phyloP scores from a whole-genome alignment of 2,113 vertebrate species.

The Eleginops maclovinus region DNA sequence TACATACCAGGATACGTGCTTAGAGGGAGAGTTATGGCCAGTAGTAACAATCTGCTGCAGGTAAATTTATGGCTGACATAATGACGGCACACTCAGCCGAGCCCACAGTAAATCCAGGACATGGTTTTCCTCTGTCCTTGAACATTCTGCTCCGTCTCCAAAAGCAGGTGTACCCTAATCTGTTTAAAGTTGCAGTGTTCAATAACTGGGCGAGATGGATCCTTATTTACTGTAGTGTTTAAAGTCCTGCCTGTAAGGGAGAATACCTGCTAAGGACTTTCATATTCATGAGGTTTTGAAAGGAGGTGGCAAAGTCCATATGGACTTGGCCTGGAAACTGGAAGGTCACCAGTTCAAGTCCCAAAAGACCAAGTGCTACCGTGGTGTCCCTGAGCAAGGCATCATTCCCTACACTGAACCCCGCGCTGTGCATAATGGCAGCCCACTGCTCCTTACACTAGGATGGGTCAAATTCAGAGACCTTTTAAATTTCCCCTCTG shows the following conservation, averaged over 20 bases:
- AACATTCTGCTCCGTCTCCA: conserved; percentile 34
- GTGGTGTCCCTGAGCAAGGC: too few relatives aligned
- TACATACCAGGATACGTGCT: conserved; percentile 54
- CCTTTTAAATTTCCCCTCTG: too few relatives aligned
- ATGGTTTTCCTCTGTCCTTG: conserved; percentile 66
- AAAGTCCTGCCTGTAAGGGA: background rate
- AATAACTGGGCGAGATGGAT: conserved; percentile 7
- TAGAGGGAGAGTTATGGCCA: conserved; percentile 68
- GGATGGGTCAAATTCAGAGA: too few relatives aligned
- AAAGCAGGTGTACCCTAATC: conserved; percentile 22
- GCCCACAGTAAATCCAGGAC: conserved; percentile 61
- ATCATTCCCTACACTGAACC: too few relatives aligned
- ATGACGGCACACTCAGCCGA: conserved; percentile 53
- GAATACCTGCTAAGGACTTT: too few relatives aligned
- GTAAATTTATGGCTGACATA: conserved; percentile 67
- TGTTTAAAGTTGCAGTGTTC: conserved; percentile 6
- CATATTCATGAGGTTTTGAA: too few relatives aligned
- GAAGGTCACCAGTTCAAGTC: too few relatives aligned
- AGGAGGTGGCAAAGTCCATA: too few relatives aligned
- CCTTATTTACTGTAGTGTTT: background rate
- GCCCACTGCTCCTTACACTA: too few relatives aligned
- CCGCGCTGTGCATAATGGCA: too few relatives aligned
- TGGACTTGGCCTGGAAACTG: too few relatives aligned
- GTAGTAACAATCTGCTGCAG: conserved; percentile 51
- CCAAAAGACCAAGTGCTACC: too few relatives aligned